phyloP scores from a whole-genome alignment of 2,113 vertebrate genomes.

The Oncorhynchus tshawytscha region DNA sequence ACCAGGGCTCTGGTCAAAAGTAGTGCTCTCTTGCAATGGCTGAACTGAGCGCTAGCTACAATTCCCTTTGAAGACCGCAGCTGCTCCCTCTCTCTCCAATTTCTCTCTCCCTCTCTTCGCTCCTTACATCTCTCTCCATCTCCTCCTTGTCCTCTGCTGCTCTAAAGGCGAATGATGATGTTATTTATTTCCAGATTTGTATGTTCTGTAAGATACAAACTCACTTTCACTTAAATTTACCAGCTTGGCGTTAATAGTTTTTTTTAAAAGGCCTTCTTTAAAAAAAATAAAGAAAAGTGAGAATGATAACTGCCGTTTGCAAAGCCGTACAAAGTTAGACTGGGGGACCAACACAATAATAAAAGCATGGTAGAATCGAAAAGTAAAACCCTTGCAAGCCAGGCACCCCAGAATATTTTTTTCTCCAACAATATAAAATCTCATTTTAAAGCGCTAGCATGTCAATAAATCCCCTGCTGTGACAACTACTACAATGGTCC shows the following conservation, averaged over 20 bases:
- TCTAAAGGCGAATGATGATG: constrained; percentile 7
- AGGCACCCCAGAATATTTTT: no score
- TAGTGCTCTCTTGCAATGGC: background rate
- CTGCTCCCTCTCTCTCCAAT: background rate
- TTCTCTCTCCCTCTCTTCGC: no score
- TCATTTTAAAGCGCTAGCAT: constrained; percentile 21
- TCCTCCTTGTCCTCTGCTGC: background rate
- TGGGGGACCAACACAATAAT: background rate
- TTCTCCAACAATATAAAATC: background rate
- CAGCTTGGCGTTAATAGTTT: constrained; percentile 29
- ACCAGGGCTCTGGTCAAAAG: no score
- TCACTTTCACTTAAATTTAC: constrained; percentile 33
- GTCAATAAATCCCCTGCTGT: constrained; percentile 39
- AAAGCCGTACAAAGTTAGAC: constrained; percentile 19
- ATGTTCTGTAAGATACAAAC: constrained; percentile 13
- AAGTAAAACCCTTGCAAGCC: constrained; percentile 21
- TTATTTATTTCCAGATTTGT: constrained; percentile 18
- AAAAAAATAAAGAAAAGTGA: constrained; percentile 1
- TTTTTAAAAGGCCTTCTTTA: constrained; percentile 19
- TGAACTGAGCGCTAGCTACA: background rate
- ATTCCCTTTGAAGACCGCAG: background rate
- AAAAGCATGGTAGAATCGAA: background rate
- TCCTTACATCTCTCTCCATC: background rate
- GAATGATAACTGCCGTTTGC: constrained; percentile 9
- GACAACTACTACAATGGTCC: constrained; percentile 40